Conservation (phyloP, 2,113 vertebrate species). For the Mustela lutreola region DNA sequence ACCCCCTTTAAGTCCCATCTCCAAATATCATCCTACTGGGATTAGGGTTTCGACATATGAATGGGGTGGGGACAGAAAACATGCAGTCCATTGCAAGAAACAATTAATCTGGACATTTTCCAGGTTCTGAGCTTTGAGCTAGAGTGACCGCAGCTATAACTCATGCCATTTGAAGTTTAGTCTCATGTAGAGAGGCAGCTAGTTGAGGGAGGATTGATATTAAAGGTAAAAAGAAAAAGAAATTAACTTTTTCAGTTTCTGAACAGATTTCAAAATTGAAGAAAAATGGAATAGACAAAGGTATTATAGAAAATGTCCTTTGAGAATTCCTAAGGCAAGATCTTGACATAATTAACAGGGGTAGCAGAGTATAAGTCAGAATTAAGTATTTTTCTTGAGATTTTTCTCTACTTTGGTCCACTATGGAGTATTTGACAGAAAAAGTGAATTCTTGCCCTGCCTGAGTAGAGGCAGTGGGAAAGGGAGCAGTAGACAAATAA, state of each 20-base stretch:
- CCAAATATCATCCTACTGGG: not conserved
- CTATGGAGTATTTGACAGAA: not conserved
- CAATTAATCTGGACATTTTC: not conserved
- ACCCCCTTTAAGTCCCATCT: not conserved
- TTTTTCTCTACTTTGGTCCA: not conserved
- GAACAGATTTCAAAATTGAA: not conserved
- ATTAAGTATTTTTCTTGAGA: not conserved
- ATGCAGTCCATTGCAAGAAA: not conserved
- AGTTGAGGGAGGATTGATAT: not conserved
- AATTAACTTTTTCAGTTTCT: not conserved
- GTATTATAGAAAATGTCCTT: not conserved
- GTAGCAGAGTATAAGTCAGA: not conserved
- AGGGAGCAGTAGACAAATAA: not conserved
- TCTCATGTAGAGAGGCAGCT: not conserved
- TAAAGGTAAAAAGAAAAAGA: not conserved
- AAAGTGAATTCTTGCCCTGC: not conserved
- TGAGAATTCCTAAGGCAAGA: not conserved
- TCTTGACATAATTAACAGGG: not conserved
- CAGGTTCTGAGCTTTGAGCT: not conserved
- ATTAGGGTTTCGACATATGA: not conserved
- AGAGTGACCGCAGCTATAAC: rapidly evolving
- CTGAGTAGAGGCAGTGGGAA: not conserved
- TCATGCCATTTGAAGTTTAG: not conserved
- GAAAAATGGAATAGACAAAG: not conserved
- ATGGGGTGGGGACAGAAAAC: not conserved